Percentiles rank a stretch among this genome's conserved stretches.
Evolutionary conservation across 2,113 vertebrate genomes (phyloP).

Genomic region (Antechinus stuartii): DNA sequence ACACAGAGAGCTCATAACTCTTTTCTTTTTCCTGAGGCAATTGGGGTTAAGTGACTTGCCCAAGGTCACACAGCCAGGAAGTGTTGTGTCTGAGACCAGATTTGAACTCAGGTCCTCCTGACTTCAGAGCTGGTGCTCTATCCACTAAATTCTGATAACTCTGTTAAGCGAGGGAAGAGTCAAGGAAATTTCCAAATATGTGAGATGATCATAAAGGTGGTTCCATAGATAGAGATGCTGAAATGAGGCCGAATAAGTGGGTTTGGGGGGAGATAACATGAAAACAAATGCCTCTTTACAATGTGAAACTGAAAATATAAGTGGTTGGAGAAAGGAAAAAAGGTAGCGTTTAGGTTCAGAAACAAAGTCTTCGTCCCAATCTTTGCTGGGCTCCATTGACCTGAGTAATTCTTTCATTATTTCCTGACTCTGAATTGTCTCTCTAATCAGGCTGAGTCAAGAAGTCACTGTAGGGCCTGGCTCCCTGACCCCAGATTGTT

Average conservation of each 20-base stretch:
- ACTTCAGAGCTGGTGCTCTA: no score
- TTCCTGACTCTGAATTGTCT: background rate
- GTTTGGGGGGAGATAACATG: background rate
- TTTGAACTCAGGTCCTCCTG: no score
- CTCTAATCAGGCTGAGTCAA: background rate
- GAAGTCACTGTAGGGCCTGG: background rate
- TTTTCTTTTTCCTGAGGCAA: background rate
- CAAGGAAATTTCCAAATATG: background rate
- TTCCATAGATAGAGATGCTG: background rate
- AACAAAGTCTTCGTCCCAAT: background rate
- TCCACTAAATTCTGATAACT: background rate
- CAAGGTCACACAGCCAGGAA: no score
- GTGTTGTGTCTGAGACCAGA: no score
- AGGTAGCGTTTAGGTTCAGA: background rate
- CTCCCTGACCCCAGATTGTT: background rate
- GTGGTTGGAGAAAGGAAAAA: background rate
- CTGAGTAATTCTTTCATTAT: background rate
- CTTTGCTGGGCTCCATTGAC: background rate
- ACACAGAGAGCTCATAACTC: background rate
- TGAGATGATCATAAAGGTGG: background rate
- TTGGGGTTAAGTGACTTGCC: no score
- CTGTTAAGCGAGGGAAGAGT: background rate
- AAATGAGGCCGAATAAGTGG: background rate
- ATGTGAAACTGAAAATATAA: background rate
- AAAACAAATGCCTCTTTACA: background rate